Percentiles rank a stretch among this genome's conserved stretches.
Evolutionary conservation across 2,888 invertebrate species (phyloP).

Genomic region (Sesia apiformis): DNA sequence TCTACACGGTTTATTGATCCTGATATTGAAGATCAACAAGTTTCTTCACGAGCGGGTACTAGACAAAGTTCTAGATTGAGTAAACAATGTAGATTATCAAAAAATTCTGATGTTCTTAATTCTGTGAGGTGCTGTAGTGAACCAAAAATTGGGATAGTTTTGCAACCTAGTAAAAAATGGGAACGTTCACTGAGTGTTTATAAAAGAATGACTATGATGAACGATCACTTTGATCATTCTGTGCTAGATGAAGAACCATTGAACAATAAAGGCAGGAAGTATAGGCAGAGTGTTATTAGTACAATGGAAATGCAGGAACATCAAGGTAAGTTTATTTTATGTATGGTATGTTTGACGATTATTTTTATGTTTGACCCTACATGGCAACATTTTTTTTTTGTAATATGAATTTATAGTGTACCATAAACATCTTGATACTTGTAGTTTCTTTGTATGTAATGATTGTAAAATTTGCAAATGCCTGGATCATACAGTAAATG

Average conservation of each 20-base stretch:
- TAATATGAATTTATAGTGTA: constrained; percentile 2
- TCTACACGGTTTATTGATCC: not conserved
- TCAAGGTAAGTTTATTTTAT: constrained; percentile 33
- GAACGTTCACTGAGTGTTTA: constrained; percentile 77
- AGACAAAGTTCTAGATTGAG: not conserved
- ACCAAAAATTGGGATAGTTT: constrained; percentile 42
- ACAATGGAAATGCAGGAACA: constrained; percentile 68
- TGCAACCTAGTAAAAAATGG: constrained; percentile 81
- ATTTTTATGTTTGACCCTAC: no score
- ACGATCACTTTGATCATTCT: constrained; percentile 44
- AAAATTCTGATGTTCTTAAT: not conserved
- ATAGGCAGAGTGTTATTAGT: constrained; percentile 67
- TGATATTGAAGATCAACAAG: not conserved
- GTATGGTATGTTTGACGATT: no score
- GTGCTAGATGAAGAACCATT: constrained; percentile 51
- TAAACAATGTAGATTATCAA: not conserved
- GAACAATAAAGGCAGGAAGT: constrained; percentile 67
- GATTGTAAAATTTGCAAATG: no score
- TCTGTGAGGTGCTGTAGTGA: not conserved
- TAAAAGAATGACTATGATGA: constrained; percentile 62
- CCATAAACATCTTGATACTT: no score
- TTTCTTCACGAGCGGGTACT: not conserved
- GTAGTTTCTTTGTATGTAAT: constrained; percentile 1
- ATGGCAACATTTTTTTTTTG: not conserved
- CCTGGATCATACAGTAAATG: no score